A percentile compares a stretch with the other conserved stretches of the same genome.
Conservation (phyloP, 2,797 vertebrate genomes). For the Steatocranus sp. region DNA sequence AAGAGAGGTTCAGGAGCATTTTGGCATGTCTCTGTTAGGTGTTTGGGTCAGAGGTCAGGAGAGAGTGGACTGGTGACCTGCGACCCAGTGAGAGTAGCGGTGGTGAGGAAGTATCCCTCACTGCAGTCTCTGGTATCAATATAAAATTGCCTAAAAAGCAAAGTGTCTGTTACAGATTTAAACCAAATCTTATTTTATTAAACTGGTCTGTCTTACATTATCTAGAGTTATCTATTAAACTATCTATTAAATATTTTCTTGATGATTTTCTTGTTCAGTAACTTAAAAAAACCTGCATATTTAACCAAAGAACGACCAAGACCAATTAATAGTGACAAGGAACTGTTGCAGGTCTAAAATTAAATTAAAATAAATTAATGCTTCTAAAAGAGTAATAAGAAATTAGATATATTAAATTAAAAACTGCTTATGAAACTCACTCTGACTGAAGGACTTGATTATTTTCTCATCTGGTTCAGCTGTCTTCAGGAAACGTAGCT, state of each 20-base stretch:
- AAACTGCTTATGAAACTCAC: conserved; percentile 63
- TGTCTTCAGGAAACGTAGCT: conserved; percentile 31
- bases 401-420: not conserved
- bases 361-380: not conserved
- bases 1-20: not conserved
- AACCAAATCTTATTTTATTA: not conserved
- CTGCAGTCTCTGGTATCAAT: conserved; percentile 18
- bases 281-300: not conserved
- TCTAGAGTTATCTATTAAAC: not conserved
- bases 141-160: conserved; percentile 27
- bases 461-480: conserved; percentile 48
- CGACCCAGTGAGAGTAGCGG: conserved; percentile 41
- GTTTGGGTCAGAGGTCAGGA: conserved; percentile 74
- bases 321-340: not conserved
- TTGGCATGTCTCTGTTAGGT: not conserved
- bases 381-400: not conserved
- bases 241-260: not conserved
- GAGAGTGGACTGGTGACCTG: conserved; percentile 78
- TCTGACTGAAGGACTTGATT: conserved; percentile 22
- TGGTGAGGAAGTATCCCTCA: conserved; percentile 23
- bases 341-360: not conserved
- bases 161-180: not conserved
- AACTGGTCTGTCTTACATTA: not conserved
- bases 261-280: not conserved
- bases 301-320: not conserved